phyloP scores from a whole-genome alignment of 1,140 invertebrate species.

The Aleiodes sp. region DNA sequence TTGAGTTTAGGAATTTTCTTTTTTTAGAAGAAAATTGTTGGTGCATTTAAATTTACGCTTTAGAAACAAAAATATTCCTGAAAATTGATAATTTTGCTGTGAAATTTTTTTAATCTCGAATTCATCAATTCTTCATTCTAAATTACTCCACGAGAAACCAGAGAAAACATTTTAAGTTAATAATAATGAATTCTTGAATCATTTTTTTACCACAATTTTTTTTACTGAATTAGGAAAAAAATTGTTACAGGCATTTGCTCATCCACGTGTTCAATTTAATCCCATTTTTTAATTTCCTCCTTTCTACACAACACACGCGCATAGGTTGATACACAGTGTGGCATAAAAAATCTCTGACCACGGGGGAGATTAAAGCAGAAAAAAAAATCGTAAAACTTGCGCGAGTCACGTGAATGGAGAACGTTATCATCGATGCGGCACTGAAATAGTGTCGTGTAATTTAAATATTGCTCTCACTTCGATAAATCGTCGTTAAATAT shows the following conservation, averaged over 20 bases:
- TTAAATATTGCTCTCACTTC: conserved; percentile 20
- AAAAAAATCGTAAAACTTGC: background rate
- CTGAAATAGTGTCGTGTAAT: background rate
- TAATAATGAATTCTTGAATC: too few relatives aligned
- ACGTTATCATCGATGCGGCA: background rate
- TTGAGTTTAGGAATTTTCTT: background rate
- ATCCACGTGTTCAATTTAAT: background rate
- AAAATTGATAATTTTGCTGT: too few relatives aligned
- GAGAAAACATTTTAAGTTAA: too few relatives aligned
- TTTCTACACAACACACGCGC: background rate
- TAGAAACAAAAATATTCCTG: too few relatives aligned
- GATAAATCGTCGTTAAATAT: background rate
- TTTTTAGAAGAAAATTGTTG: too few relatives aligned
- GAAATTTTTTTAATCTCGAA: too few relatives aligned
- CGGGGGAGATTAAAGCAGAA: background rate
- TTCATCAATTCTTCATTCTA: too few relatives aligned
- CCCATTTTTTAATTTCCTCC: background rate
- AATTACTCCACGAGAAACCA: too few relatives aligned
- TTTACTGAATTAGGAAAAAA: too few relatives aligned
- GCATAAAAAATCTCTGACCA: background rate
- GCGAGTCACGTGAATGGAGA: background rate
- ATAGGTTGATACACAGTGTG: background rate
- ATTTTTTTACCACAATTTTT: too few relatives aligned
- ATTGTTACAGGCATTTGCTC: too few relatives aligned
- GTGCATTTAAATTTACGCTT: too few relatives aligned